Percentiles rank a stretch among this genome's conserved stretches.
These are phyloP conservation scores for Parotocinclus haroldoi DNA, from an alignment of 2,797 vertebrate species.

Conservation along the genomic window DNA sequence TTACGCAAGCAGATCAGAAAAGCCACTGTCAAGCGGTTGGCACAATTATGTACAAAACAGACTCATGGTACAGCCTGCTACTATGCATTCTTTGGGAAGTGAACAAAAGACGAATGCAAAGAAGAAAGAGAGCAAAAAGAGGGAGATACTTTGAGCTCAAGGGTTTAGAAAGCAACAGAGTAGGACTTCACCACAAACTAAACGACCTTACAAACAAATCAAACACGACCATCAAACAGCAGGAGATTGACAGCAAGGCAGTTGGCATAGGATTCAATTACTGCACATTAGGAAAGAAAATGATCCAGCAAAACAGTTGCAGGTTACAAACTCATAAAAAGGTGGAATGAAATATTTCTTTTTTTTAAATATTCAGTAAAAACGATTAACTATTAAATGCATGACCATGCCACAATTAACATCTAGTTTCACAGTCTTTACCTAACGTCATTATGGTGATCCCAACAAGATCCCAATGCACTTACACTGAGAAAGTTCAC, in stretches of 20 bases:
- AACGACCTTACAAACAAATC: slow-evolving; percentile 88
- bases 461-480: slow-evolving; percentile 92
- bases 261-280: slow-evolving; percentile 82
- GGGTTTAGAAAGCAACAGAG: slow-evolving; percentile 76
- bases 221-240: slow-evolving; percentile 92
- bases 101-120: slow-evolving; percentile 96
- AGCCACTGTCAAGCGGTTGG: slow-evolving; percentile 98
- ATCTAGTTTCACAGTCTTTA: slow-evolving; percentile 88
- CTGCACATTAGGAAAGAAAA: slow-evolving; percentile 87
- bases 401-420: slow-evolving; percentile 97
- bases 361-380: slow-evolving; percentile 52
- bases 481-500: slow-evolving; percentile 93
- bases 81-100: slow-evolving; percentile 95
- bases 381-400: slow-evolving; percentile 87
- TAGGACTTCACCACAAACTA: slow-evolving; percentile 87
- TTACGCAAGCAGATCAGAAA: slow-evolving; percentile 99
- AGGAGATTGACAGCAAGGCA: slow-evolving; percentile 81
- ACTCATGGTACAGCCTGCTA: slow-evolving; percentile 92
- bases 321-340: slow-evolving; percentile 60
- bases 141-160: slow-evolving; percentile 68
- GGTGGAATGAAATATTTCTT: slow-evolving; percentile 63
- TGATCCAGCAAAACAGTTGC: slow-evolving; percentile 77
- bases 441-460: slow-evolving; percentile 88
- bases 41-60: slow-evolving; percentile 99
- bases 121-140: slow-evolving; percentile 70